These are phyloP conservation scores for Vanessa tameamea DNA, from an alignment of 1,140 invertebrate genomes.

Conservation along the genomic window DNA sequence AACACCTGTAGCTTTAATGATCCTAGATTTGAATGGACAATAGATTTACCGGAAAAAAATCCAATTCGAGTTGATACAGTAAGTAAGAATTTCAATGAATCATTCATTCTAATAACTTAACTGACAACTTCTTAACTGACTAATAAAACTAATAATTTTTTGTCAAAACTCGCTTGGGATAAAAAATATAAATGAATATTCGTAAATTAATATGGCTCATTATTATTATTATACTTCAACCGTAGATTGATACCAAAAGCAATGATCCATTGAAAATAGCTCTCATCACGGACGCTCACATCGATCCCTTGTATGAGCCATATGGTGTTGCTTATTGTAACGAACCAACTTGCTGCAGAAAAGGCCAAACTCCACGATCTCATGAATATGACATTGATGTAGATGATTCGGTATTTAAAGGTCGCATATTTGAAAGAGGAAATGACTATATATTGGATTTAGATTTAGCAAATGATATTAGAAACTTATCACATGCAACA, in stretches of 20 bases:
- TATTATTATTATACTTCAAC: not conserved
- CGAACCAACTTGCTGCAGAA: conserved; percentile 89
- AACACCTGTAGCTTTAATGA: conserved; percentile 63
- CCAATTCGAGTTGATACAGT: conserved; percentile 16
- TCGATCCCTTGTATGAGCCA: conserved; percentile 87
- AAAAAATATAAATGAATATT: too few relatives aligned
- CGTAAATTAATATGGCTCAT: too few relatives aligned
- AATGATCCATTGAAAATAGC: conserved; percentile 81
- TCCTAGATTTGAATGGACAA: conserved; percentile 80
- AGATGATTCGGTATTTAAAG: conserved; percentile 45
- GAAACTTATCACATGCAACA: conserved; percentile 38
- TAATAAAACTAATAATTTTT: not conserved
- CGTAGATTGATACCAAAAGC: conserved; percentile 1
- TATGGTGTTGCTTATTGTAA: conserved; percentile 86
- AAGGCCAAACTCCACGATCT: conserved; percentile 68
- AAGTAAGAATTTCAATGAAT: not conserved
- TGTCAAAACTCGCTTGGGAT: not conserved
- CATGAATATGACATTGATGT: conserved; percentile 35
- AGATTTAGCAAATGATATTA: conserved; percentile 46
- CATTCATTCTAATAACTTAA: too few relatives aligned
- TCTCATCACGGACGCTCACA: conserved; percentile 91
- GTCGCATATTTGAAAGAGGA: conserved; percentile 41
- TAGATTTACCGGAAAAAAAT: conserved; percentile 71
- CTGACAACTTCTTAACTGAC: not conserved
- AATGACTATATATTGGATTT: conserved; percentile 55